Base-by-base conservation (phyloP, 2,113 vertebrate species). In the Phocoena phocoena region DNA sequence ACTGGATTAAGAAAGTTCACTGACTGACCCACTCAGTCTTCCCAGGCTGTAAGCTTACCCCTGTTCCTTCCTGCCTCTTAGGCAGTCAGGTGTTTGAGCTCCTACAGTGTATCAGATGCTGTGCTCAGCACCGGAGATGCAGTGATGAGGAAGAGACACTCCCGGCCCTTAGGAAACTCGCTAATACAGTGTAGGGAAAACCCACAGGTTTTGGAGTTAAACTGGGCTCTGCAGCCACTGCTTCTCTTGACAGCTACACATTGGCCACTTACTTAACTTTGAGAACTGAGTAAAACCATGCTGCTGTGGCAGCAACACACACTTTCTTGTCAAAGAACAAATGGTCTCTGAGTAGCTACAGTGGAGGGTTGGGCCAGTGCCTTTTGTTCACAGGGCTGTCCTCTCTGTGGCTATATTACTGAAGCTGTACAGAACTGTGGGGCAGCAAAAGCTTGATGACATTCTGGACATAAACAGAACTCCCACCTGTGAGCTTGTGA, bases 391-490 rank as follows among this genome's bases (percentile, higher is more conserved):
- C 8, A 63, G 50, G 23, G 65, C 53, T 85, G 12, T 65, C 18
- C 28, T 81, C 88, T 93, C 70, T 76, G 1, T 87, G 41, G 2
- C 47, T 80, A 0, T 92, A 74, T 86, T 93, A 33, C 38, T 96
- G 65, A 95, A 88, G 38, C 93, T 81, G 10, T 55, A 55, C 21
- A 79, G 74, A 70, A 36, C 71, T 62, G 36, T 20, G 36, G 62
- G 20, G 23, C 58, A 67, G 17, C 8, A 8, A 83, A 96, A 89
- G 31, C 50, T 67, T 71, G 26, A 18, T 76, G 74, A 33, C n/a
- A 70, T 90, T 94, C 79, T 88, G 8, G 90, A 36, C 76, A 73
- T 71, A 94, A 96, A 90, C 70, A 95, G 87, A 95, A 85, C 65
- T 96, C 87, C 70, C 31, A 44, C 90, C 63, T 93, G 89, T 74